These are phyloP conservation scores for Drosophila nigromelanica DNA, from an alignment of 1,140 invertebrate genomes.

Conservation along the genomic window DNA sequence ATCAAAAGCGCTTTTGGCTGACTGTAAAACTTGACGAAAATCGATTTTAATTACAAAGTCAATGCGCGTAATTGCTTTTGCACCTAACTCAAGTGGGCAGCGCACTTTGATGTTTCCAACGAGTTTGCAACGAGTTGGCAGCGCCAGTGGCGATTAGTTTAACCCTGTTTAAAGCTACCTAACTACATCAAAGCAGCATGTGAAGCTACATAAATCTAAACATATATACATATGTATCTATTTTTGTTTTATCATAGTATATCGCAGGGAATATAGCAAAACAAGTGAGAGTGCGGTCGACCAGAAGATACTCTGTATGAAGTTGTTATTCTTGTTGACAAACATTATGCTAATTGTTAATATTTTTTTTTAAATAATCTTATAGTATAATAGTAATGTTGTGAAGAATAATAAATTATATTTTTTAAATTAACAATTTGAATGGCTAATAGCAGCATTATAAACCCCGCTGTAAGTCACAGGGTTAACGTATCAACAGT, in stretches of 20 bases:
- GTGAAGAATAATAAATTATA: too few relatives aligned
- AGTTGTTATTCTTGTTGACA: too few relatives aligned
- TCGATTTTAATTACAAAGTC: constrained; percentile 83
- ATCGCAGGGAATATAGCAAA: too few relatives aligned
- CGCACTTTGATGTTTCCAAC: constrained; percentile 62
- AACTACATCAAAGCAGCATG: neutral
- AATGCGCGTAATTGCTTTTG: constrained; percentile 79
- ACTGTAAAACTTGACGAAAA: constrained; percentile 75
- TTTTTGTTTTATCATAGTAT: neutral
- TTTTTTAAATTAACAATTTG: too few relatives aligned
- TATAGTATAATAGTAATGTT: too few relatives aligned
- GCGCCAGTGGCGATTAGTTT: constrained; percentile 20
- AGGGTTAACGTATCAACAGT: constrained; percentile 13
- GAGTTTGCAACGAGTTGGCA: constrained; percentile 32
- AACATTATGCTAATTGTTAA: too few relatives aligned
- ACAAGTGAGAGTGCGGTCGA: too few relatives aligned
- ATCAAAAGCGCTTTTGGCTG: constrained; percentile 64
- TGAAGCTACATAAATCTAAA: neutral
- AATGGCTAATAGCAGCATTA: neutral
- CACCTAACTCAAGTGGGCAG: constrained; percentile 72
- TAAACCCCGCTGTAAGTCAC: neutral
- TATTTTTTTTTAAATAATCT: too few relatives aligned
- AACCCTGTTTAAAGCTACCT: constrained; percentile 4
- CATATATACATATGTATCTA: neutral
- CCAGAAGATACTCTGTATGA: too few relatives aligned